Evolutionary conservation across 2,888 invertebrate species (phyloP), one percentile per base, ranked within the genome.

Genomic region (Allophyes oxyacanthae): DNA sequence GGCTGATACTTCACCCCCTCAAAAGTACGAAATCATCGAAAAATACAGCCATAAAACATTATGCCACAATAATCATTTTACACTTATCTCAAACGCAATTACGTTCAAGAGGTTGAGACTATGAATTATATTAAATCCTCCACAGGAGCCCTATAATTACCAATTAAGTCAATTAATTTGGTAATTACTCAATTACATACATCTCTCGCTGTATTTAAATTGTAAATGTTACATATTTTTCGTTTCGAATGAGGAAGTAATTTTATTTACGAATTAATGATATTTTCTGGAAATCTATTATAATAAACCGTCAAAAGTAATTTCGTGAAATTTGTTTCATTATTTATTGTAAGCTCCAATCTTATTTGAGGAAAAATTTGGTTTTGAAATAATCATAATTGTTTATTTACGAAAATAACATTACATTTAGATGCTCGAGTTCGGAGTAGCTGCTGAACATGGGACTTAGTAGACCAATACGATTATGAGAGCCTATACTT

Each of bases 211-310:
- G 15, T 51, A 55, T 58, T 55, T 58, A 41, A 58, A 54, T 57
- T 64, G 45, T 46, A 57, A 60, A 59, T 60, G 11, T n/a, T 7
- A 14, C 14, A 26, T 50, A 56, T 52, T 64, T 59, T 53, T 60
- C 34, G 15, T 48, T 20, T 25, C 6, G 6, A 11, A 20, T 14
- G 14, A 26, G 13, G 26, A 41, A 13, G 33, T 50, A 59, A 59
- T 61, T 52, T 15, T 51, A 71, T 66, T 64, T 59, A 15, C n/a
- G 33, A 60, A 61, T 53, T 61, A 64, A 66, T 49, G 43, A 51
- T 48, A 57, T 58, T 43, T 28, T 33, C 13, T 40, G 30, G 10
- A 50, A 63, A 43, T 60, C 45, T 53, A 52, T 66, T 63, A 57
- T 63, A 56, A 51, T 48, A 30, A 43, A 42, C 56, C 32, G 46